Conservation (phyloP, 2,797 vertebrate species). For the Gouania willdenowi region DNA sequence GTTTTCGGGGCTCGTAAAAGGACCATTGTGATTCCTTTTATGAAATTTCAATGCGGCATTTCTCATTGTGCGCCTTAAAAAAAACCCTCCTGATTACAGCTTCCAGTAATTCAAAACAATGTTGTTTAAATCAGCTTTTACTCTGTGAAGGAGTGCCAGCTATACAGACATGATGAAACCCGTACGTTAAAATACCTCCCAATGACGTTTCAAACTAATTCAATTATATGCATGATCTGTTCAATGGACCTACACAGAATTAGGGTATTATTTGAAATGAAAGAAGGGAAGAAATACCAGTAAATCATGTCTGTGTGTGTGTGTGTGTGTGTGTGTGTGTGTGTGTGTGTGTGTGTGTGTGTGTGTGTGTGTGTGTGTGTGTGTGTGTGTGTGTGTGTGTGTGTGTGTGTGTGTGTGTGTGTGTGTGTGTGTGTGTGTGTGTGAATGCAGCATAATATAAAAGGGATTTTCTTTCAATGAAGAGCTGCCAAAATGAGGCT, state of each 20-base stretch:
- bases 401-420: too few species aligned
- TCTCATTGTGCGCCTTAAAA: slow-evolving; percentile 3
- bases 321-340: too few species aligned
- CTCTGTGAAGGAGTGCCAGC: slow-evolving; percentile 36
- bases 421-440: too few species aligned
- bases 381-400: too few species aligned
- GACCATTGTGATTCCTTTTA: too few species aligned
- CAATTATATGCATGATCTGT: slow-evolving; percentile 70
- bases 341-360: too few species aligned
- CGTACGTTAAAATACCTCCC: slow-evolving; percentile 56
- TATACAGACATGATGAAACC: slow-evolving; percentile 49
- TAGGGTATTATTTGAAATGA: slow-evolving; percentile 63
- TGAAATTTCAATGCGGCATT: too few species aligned
- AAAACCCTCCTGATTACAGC: slow-evolving; percentile 30
- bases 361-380: too few species aligned
- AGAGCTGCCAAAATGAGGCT: slow-evolving; percentile 38
- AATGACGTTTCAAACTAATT: slow-evolving; percentile 64
- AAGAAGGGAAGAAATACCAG: slow-evolving; percentile 48
- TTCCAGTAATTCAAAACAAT: slow-evolving; percentile 44
- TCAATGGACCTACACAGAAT: slow-evolving; percentile 65
- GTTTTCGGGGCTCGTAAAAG: too few species aligned
- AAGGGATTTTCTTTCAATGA: slow-evolving; percentile 43
- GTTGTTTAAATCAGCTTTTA: slow-evolving; percentile 39
- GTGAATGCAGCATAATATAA: slow-evolving; percentile 54
- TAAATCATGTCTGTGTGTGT: too few species aligned